These are phyloP conservation scores for Pseudotriccus pelzelni DNA, from an alignment of 2,797 vertebrate species.

Conservation along the genomic window DNA sequence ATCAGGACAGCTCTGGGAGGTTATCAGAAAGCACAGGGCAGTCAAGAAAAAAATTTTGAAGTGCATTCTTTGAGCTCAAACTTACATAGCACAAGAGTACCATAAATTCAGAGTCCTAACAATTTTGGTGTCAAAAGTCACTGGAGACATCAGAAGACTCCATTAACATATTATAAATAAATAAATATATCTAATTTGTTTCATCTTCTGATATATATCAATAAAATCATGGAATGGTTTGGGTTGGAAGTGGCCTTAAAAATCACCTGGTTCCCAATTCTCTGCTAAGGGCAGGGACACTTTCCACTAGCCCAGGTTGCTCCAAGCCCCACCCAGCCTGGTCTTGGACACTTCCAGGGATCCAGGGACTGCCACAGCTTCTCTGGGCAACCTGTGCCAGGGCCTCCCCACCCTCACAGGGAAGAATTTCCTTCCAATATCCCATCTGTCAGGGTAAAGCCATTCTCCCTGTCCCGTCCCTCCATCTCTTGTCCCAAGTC, in stretches of 20 bases:
- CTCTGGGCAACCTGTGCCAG: background rate
- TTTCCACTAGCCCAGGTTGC: background rate
- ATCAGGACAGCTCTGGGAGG: background rate
- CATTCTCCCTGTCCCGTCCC: background rate
- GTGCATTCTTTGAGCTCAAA: background rate
- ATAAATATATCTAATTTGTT: background rate
- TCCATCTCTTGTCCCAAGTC: too few species aligned
- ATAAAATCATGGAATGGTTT: background rate
- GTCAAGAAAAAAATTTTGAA: rapidly evolving
- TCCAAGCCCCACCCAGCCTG: background rate
- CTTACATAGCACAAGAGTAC: rapidly evolving
- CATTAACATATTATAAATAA: background rate
- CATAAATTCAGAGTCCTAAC: background rate
- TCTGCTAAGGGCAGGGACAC: background rate
- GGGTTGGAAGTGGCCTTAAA: background rate
- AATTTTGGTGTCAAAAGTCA: background rate
- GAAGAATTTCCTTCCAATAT: background rate
- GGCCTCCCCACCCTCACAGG: background rate
- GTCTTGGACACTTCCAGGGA: background rate
- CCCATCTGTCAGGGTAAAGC: background rate
- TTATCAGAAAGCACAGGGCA: background rate
- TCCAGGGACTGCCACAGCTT: background rate
- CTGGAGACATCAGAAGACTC: background rate
- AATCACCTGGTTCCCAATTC: background rate
- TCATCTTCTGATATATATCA: background rate